These are phyloP conservation scores for Pseudochaenichthys georgianus DNA, from an alignment of 2,797 vertebrate species.

Conservation along the genomic window DNA sequence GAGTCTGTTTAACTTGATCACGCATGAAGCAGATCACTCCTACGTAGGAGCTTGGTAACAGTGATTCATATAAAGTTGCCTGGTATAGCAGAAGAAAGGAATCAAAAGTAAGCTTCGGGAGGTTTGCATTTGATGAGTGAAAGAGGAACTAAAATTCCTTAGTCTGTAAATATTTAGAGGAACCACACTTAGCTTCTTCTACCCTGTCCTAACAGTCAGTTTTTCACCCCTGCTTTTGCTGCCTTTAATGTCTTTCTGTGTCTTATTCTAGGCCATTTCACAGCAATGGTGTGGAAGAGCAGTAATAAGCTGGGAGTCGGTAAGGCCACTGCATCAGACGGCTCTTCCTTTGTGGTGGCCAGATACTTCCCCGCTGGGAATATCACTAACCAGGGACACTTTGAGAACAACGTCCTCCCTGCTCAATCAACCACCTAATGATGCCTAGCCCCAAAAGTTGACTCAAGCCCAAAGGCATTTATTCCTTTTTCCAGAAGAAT, in stretches of 20 bases:
- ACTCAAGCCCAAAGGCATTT: constrained; percentile 32
- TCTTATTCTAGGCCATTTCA: constrained; percentile 91
- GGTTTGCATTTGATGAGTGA: constrained; percentile 1
- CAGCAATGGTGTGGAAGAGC: constrained; percentile 97
- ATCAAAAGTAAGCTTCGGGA: not conserved
- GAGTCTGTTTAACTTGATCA: constrained; percentile 39
- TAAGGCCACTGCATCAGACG: constrained; percentile 92
- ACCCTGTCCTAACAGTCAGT: constrained; percentile 6
- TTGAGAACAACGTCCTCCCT: constrained; percentile 94
- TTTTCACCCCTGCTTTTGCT: not conserved
- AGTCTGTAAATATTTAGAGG: constrained; percentile 70
- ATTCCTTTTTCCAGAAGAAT: constrained; percentile 27
- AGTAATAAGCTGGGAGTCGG: constrained; percentile 94
- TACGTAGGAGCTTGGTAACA: not conserved
- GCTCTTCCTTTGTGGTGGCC: constrained; percentile 97
- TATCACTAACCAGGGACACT: constrained; percentile 95
- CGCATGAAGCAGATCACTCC: constrained; percentile 31
- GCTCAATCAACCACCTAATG: constrained; percentile 77
- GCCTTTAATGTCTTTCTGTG: not conserved
- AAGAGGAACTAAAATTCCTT: constrained; percentile 43
- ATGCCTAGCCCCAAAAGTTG: constrained; percentile 16
- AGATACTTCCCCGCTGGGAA: constrained; percentile 97
- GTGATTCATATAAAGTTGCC: constrained; percentile 38
- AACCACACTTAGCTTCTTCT: constrained; percentile 27
- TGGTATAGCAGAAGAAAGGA: not conserved